phyloP scores from a whole-genome alignment of 2,113 vertebrate species.

The Oncorhynchus keta region DNA sequence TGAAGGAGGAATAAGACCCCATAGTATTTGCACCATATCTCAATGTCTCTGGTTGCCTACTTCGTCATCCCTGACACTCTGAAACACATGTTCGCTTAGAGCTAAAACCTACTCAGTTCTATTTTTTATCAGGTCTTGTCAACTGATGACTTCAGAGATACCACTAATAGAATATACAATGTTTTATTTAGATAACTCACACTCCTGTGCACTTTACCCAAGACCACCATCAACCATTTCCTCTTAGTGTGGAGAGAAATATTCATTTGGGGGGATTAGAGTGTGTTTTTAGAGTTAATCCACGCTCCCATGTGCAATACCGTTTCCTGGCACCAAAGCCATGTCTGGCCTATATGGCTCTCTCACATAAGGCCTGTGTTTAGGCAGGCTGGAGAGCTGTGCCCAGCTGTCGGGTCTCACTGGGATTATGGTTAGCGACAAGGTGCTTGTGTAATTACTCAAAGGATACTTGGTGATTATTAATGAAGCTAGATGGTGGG shows the following conservation, averaged over 20 bases:
- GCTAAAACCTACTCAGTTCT: too few relatives aligned
- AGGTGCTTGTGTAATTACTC: slow-evolving; percentile 39
- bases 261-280: slow-evolving; percentile 38
- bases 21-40: too few relatives aligned
- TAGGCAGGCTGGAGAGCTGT: background rate
- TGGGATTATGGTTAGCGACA: slow-evolving; percentile 38
- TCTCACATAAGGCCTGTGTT: slow-evolving; percentile 6
- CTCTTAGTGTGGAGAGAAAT: background rate
- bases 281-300: slow-evolving; percentile 49
- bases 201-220: too few relatives aligned
- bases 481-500: slow-evolving; percentile 21
- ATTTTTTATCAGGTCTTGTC: background rate
- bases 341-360: slow-evolving; percentile 27
- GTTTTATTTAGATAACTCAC: background rate
- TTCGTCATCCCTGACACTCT: too few relatives aligned
- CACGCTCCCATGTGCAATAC: slow-evolving; percentile 36
- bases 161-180: background rate
- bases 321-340: slow-evolving; percentile 30
- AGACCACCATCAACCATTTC: background rate
- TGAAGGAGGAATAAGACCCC: too few relatives aligned
- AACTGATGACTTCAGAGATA: background rate
- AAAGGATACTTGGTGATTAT: slow-evolving; percentile 40
- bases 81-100: too few relatives aligned
- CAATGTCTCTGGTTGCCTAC: too few relatives aligned
- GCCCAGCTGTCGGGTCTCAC: background rate